These are phyloP conservation scores for Tetropium fuscum DNA, from an alignment of 2,888 invertebrate species.

Conservation along the genomic window DNA sequence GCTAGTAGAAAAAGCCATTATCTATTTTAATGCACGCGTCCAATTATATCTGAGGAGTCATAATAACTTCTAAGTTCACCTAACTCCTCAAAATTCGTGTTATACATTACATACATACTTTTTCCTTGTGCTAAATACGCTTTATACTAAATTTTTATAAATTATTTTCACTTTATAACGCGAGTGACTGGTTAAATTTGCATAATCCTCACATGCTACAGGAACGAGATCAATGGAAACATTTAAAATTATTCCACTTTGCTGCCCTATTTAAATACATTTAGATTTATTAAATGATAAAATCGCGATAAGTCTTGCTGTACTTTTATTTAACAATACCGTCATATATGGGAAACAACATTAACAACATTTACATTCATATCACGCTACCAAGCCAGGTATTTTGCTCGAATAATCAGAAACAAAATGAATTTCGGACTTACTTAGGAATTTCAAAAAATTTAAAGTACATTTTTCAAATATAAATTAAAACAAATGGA, in stretches of 20 bases:
- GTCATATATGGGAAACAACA: not conserved
- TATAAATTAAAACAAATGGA: not conserved
- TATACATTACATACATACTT: no score
- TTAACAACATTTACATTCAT: not conserved
- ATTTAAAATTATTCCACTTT: not conserved
- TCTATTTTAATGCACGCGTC: no score
- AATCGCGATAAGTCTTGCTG: not conserved
- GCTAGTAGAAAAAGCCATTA: no score
- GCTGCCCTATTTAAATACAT: constrained; percentile 1
- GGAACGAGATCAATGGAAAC: constrained; percentile 23
- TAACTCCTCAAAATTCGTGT: no score
- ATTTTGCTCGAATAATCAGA: no score
- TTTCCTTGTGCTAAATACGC: no score
- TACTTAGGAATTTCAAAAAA: not conserved
- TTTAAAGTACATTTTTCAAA: not conserved
- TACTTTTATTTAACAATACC: not conserved
- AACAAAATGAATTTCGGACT: no score
- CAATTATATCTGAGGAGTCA: no score
- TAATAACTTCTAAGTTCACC: no score
- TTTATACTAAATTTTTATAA: not conserved
- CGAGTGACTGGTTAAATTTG: not conserved
- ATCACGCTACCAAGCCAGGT: not conserved
- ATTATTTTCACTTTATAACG: not conserved
- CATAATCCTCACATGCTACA: not conserved
- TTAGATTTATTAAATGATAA: constrained; percentile 12